Conservation (phyloP, 2,888 invertebrate genomes). For the Belgica antarctica region DNA sequence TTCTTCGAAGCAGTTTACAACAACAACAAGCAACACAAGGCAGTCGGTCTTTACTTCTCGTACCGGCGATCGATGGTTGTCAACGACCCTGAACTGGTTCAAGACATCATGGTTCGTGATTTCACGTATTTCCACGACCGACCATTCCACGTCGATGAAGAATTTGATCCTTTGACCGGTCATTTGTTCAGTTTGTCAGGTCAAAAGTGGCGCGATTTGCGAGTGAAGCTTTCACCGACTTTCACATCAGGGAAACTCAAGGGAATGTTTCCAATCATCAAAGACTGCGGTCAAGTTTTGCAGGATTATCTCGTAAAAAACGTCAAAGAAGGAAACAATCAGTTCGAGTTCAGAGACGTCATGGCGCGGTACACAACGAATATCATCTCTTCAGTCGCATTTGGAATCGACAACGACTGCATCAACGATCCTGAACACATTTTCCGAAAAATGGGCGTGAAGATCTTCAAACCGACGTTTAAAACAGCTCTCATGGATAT, state of each 20-base stretch:
- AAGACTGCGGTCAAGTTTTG: conserved; percentile 59
- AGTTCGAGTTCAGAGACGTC: conserved; percentile 56
- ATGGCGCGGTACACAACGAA: conserved; percentile 52
- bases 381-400: conserved; percentile 56
- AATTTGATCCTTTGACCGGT: conserved; percentile 62
- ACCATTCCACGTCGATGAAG: conserved; percentile 62
- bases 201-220: conserved; percentile 62
- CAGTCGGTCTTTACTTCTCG: conserved; percentile 63
- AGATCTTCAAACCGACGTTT: conserved; percentile 44
- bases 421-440: conserved; percentile 53
- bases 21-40: conserved; percentile 55
- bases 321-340: conserved; percentile 51
- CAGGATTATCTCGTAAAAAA: conserved; percentile 53
- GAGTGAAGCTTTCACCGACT: conserved; percentile 64
- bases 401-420: conserved; percentile 55
- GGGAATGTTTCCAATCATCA: conserved; percentile 62
- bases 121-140: conserved; percentile 66
- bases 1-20: conserved; percentile 62
- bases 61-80: conserved; percentile 62
- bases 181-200: conserved; percentile 62
- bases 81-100: conserved; percentile 63
- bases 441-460: conserved; percentile 49
- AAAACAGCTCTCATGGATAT: conserved; percentile 46
- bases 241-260: conserved; percentile 68
- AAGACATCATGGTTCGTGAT: conserved; percentile 62